Conservation (phyloP, 2,797 vertebrate genomes). For the Eutrigla gurnardus region DNA sequence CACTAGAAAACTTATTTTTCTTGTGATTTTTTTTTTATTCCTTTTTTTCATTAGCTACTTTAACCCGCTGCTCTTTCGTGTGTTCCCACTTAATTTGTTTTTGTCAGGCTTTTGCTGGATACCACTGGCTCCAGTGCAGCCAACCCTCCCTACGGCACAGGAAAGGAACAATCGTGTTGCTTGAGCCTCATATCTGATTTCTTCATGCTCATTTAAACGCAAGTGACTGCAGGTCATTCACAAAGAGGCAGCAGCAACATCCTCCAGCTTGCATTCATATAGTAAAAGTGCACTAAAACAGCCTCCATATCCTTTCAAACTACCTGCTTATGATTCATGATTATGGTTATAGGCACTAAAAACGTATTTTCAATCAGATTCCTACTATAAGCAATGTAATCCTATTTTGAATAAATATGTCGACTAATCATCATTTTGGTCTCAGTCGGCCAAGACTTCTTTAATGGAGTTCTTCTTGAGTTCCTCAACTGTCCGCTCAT, state of each 20-base stretch:
- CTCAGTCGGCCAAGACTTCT: too few species aligned
- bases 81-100: constrained; percentile 18
- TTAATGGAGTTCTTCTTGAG: too few species aligned
- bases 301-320: not conserved
- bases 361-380: too few species aligned
- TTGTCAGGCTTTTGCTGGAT: not conserved
- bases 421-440: too few species aligned
- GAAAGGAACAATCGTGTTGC: constrained; percentile 7
- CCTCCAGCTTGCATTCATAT: constrained; percentile 4
- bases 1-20: not conserved
- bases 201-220: not conserved
- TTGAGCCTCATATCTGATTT: constrained; percentile 8
- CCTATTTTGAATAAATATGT: too few species aligned
- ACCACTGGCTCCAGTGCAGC: constrained; percentile 15
- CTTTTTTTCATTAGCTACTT: not conserved
- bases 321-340: too few species aligned
- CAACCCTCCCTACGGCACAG: not conserved
- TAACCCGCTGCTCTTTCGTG: not conserved
- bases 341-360: too few species aligned
- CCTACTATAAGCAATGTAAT: too few species aligned
- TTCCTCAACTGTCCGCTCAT: too few species aligned
- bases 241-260: not conserved
- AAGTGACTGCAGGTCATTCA: constrained; percentile 1
- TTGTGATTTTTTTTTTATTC: not conserved
- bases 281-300: not conserved